These are phyloP conservation scores for Cistogaster globosa DNA, from an alignment of 2,888 invertebrate genomes.

Conservation along the genomic window DNA sequence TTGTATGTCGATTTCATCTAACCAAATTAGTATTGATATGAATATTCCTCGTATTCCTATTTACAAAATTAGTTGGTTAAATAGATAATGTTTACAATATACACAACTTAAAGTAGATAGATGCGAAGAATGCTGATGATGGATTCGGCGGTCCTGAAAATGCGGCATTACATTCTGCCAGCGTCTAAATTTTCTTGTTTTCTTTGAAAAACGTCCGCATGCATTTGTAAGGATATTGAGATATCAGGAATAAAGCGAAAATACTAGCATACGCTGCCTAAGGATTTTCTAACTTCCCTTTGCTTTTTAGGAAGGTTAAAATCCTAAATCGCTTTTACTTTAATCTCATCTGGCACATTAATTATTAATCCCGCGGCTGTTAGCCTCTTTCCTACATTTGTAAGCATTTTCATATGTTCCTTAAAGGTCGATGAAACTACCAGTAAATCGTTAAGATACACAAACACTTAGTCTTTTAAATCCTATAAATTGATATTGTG, in stretches of 20 bases:
- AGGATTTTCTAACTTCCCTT: constrained; percentile 16
- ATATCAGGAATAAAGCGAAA: constrained; percentile 21
- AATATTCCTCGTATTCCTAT: no score
- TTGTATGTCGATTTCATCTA: no score
- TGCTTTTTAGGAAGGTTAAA: constrained; percentile 32
- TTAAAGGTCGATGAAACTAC: not conserved
- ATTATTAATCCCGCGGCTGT: constrained; percentile 25
- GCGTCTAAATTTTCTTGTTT: no score
- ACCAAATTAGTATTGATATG: no score
- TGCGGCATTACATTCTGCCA: no score
- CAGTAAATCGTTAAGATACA: constrained; percentile 27
- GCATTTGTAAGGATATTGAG: no score
- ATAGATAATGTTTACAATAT: no score
- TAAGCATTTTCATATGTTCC: constrained; percentile 10
- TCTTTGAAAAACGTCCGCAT: no score
- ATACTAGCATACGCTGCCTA: constrained; percentile 45
- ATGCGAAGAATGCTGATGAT: no score
- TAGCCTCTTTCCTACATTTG: constrained; percentile 12
- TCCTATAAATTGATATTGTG: constrained; percentile 2
- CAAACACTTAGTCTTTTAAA: constrained; percentile 25
- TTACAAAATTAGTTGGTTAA: no score
- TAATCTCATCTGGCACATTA: constrained; percentile 14
- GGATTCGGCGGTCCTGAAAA: no score
- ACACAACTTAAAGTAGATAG: no score
- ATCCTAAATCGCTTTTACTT: constrained; percentile 16